Evolutionary conservation across 2,797 vertebrate genomes (phyloP).

Genomic region (Ara ararauna): DNA sequence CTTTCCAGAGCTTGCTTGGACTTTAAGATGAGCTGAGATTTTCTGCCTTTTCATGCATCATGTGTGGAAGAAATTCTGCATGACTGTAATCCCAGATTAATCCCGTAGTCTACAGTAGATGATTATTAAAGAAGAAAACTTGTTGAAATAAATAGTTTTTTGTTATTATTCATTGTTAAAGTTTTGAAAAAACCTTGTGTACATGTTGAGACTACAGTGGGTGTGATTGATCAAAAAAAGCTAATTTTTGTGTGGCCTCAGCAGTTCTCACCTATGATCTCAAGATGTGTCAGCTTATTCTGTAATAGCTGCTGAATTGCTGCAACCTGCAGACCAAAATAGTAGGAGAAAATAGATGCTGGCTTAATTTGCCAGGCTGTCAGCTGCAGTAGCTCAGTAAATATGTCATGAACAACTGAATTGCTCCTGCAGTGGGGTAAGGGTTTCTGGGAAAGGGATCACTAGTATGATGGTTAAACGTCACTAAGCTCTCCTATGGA

Average conservation of each 20-base stretch:
- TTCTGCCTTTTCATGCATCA: not conserved
- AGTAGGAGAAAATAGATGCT: not conserved
- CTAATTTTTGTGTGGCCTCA: not conserved
- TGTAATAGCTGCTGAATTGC: not conserved
- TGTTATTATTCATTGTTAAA: not conserved
- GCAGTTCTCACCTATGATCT: not conserved
- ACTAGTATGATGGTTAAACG: not conserved
- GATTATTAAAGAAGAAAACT: not conserved
- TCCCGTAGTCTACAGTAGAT: not conserved
- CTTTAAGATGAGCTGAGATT: not conserved
- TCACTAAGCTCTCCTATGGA: not conserved
- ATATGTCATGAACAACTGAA: not conserved
- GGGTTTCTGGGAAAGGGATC: not conserved
- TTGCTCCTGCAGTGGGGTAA: not conserved
- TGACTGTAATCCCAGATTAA: not conserved
- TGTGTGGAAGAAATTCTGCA: not conserved
- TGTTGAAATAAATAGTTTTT: not conserved
- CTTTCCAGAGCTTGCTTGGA: not conserved
- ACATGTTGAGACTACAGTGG: not conserved
- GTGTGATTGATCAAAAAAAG: not conserved
- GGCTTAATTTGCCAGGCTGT: not conserved
- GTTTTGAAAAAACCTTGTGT: not conserved
- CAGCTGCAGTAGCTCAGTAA: not conserved
- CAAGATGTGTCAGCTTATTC: not conserved
- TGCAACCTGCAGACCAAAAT: not conserved